Evolutionary conservation across 1,140 invertebrate species (phyloP).

Genomic region (Centruroides sculpturatus): DNA sequence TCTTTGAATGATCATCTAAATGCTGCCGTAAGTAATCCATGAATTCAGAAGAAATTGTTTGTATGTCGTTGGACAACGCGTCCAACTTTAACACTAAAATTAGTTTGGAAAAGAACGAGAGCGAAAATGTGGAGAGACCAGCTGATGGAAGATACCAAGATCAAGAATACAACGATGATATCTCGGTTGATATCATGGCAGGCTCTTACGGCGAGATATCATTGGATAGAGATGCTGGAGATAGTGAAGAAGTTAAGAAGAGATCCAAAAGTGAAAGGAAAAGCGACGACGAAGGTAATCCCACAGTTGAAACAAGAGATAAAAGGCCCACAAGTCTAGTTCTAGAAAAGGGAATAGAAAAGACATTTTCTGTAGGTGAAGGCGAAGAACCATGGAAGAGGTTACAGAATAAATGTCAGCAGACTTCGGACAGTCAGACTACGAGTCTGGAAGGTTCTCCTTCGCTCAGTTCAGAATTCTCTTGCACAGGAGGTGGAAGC

Average conservation of each 20-base stretch:
- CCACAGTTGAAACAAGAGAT: neutral
- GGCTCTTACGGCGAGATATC: slow-evolving; percentile 15
- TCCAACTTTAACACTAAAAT: no score
- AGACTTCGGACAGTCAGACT: slow-evolving; percentile 8
- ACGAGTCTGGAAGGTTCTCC: slow-evolving; percentile 11
- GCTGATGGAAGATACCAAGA: no score
- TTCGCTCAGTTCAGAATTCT: slow-evolving; percentile 9
- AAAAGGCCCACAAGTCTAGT: slow-evolving; percentile 11
- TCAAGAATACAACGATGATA: neutral
- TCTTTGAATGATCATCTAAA: no score
- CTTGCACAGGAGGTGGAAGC: slow-evolving; percentile 2
- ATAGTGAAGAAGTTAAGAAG: neutral
- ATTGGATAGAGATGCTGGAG: slow-evolving; percentile 4
- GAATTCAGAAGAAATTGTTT: no score
- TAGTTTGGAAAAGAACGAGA: no score
- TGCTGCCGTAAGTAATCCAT: no score
- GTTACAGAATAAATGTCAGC: neutral
- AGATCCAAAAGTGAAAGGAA: slow-evolving; percentile 4
- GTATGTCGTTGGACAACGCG: no score
- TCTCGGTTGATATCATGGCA: slow-evolving; percentile 11
- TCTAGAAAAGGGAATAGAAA: neutral
- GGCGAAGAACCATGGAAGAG: neutral
- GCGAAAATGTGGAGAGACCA: no score
- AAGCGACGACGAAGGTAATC: slow-evolving; percentile 4
- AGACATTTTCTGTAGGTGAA: neutral